Percentiles rank a stretch among this genome's conserved stretches.
Evolutionary conservation across 2,113 vertebrate species (phyloP).

Genomic region (Lates calcarifer): DNA sequence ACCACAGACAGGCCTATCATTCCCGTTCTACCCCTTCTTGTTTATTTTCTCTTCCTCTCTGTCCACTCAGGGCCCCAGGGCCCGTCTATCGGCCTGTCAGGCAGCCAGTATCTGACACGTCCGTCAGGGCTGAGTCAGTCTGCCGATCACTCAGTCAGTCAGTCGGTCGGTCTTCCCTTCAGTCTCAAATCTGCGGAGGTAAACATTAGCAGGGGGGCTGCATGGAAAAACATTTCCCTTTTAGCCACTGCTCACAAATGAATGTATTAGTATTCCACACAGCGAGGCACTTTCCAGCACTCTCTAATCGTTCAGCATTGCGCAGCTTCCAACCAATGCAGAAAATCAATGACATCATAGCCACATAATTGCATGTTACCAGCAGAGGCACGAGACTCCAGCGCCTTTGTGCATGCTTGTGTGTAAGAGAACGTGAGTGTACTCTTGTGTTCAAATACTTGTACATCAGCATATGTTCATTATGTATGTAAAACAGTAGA

Average conservation of each 20-base stretch:
- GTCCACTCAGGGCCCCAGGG: constrained; percentile 44
- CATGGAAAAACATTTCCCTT: constrained; percentile 77
- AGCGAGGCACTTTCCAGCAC: constrained; percentile 83
- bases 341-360: constrained; percentile 87
- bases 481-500: constrained; percentile 49
- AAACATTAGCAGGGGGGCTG: constrained; percentile 59
- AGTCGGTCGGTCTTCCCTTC: constrained; percentile 38
- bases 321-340: constrained; percentile 73
- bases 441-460: constrained; percentile 38
- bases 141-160: constrained; percentile 65
- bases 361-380: constrained; percentile 86
- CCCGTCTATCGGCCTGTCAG: constrained; percentile 61
- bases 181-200: constrained; percentile 63
- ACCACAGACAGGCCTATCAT: constrained; percentile 36
- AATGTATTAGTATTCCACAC: constrained; percentile 86
- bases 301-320: constrained; percentile 75
- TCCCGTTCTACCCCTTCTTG: constrained; percentile 14
- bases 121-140: constrained; percentile 68
- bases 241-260: constrained; percentile 76
- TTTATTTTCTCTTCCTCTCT: constrained; percentile 43
- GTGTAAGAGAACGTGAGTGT: constrained; percentile 39
- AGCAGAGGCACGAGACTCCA: constrained; percentile 70
- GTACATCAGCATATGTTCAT: constrained; percentile 53
- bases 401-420: constrained; percentile 49
- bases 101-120: constrained; percentile 49